Evolutionary conservation across 2,888 invertebrate genomes (phyloP), one percentile per base, ranked within the genome.

Genomic region (Allolobophora icterica): DNA sequence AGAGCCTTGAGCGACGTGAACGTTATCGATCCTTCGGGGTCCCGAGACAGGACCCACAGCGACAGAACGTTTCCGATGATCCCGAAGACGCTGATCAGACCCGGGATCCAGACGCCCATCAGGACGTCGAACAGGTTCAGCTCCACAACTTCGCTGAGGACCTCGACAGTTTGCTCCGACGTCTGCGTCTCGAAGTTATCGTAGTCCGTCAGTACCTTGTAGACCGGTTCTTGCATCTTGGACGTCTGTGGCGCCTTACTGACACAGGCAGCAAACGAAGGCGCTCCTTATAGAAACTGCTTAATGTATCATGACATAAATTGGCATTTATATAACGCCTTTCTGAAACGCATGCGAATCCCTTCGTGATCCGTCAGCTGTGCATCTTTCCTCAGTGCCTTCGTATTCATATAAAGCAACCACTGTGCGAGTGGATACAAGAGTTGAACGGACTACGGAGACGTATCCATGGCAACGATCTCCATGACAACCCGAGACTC

Each of bases 31-130:
- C 84, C 84, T 13, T 52, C 42, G 33, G 91, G 83, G 71, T 93
- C 92, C 38, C 58, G 33, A 19, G 91, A 91, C n/a, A 93, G 90
- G 13, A 93, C 93, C 33, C 71, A 52, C 35, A 93, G 91, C n/a
- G 92, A 91, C 42, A 93, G 71, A 8, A 92, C 38, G 91, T 93
- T 93, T 8, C 93, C 93, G 24, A 92, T 45, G 30, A 93, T 93
- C 24, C 93, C 93, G 45, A 92, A 90, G 45, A 93, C 83, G 89
- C 92, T 92, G 30, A 93, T 35, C 30, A 92, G 34, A 30, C 92
- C 93, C 3, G 93, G 93, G 11, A 93, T 35, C 92, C 92, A 92
- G 11, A 93, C 89, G 17, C 93, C 93, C 92, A 93, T 93, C 58
- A 92, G n/a, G 58, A 91, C 21, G 90, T 93, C 92, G 83, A 93